Evolutionary conservation across 1,140 invertebrate genomes (phyloP), one percentile per base, ranked within the genome.

Genomic region (Aphis craccivora): DNA sequence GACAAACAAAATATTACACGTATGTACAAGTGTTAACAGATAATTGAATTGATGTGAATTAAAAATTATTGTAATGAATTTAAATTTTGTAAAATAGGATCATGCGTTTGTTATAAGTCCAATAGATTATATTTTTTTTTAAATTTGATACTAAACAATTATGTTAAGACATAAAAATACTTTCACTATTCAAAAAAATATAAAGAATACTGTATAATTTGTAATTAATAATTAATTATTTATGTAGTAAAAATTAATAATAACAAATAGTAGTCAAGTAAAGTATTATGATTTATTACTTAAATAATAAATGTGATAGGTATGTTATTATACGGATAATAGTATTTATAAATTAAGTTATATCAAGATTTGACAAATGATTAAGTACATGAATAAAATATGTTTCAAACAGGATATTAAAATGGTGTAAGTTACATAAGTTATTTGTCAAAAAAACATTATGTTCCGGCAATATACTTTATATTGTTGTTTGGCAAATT

Each of bases 381-480:
- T 87, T 87, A 51, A 51, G 48, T 51, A 48, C 40, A 45, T 7
- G 11, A 45, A 45, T 86, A 45, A 43, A 37, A 84, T 40, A 86
- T 45, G 83, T 87, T 87, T 30, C 84, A n/a, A 87, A 87, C 84
- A 86, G 84, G 43, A 87, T 87, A 48, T 87, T 87, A n/a, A 87
- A 48, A 87, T 20, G 22, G 25, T 25, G 37, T 84, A 7, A 84
- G 40, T 87, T 48, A 20, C 43, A 48, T 87, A 48, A 35, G 37
- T 84, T 84, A 40, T 84, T 84, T 84, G 22, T 84, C 37, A 25
- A 84, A 83, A 40, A 84, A 84, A 84, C 18, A 84, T 23, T 84
- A 22, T 84, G 7, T 84, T 86, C 45, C 25, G 9, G 14, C 84
- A 48, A 48, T 87, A 22, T 43, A 1, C 11, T 87, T 30, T 87